Percentiles rank a stretch among this genome's conserved stretches.
phyloP scores from a whole-genome alignment of 2,797 vertebrate species.

The Poecilia gillii region DNA sequence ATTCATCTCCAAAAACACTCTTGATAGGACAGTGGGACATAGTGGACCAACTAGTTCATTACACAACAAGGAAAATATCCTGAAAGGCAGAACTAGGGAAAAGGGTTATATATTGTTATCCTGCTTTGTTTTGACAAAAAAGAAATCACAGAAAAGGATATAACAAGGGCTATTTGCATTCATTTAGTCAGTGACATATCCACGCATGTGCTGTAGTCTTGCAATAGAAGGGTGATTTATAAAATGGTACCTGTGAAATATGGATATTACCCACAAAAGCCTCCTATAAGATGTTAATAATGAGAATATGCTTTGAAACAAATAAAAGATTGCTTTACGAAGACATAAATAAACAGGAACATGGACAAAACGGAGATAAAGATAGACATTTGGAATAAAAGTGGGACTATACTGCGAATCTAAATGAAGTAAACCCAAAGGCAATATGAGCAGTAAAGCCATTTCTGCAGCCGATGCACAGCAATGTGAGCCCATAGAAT shows the following conservation, averaged over 20 bases:
- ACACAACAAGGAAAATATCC: not conserved
- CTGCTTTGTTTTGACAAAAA: not conserved
- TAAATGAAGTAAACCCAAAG: conserved; percentile 37
- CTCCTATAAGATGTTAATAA: conserved; percentile 9
- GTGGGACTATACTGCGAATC: conserved; percentile 13
- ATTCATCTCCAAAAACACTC: not conserved
- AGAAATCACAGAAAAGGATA: not conserved
- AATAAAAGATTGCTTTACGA: conserved; percentile 33
- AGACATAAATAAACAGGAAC: conserved; percentile 22
- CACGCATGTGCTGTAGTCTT: not conserved
- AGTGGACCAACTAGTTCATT: not conserved
- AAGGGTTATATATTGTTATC: not conserved
- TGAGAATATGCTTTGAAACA: conserved; percentile 20
- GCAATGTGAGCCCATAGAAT: conserved; percentile 24
- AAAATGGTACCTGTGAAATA: not conserved
- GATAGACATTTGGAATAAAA: conserved; percentile 23
- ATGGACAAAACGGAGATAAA: conserved; percentile 15
- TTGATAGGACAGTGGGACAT: not conserved
- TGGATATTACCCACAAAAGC: conserved; percentile 9
- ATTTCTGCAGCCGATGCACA: conserved; percentile 17
- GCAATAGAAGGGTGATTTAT: not conserved
- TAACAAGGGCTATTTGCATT: not conserved
- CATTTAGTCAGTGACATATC: not conserved
- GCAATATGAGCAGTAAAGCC: conserved; percentile 5
- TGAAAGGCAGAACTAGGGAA: not conserved